Evolutionary conservation across 2,797 vertebrate genomes (phyloP).

Genomic region (Urophycis tenuis): DNA sequence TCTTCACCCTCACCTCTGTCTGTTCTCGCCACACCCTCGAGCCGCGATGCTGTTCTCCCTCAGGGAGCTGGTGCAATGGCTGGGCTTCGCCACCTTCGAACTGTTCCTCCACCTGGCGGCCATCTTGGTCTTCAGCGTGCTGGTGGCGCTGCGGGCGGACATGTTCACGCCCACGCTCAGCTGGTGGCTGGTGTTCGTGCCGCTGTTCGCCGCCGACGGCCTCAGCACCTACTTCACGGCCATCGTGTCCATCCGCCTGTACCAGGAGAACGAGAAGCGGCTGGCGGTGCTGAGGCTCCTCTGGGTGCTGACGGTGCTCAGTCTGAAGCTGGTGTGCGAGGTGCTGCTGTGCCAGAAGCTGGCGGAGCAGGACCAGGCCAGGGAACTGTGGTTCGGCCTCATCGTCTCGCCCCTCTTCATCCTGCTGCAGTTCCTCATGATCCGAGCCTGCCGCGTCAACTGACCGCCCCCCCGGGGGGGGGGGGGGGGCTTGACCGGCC

Average conservation of each 20-base stretch:
- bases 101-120: constrained; percentile 89
- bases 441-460: constrained; percentile 92
- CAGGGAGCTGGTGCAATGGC: constrained; percentile 93
- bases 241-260: constrained; percentile 94
- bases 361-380: constrained; percentile 76
- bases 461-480: constrained; percentile 45
- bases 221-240: constrained; percentile 97
- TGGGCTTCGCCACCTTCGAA: constrained; percentile 96
- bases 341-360: constrained; percentile 97
- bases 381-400: constrained; percentile 89
- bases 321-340: constrained; percentile 97
- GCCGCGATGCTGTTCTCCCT: constrained; percentile 85
- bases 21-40: background rate
- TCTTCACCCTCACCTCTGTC: background rate
- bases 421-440: constrained; percentile 96
- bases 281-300: constrained; percentile 90
- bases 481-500: background rate
- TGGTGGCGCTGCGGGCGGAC: constrained; percentile 83
- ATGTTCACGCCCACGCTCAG: constrained; percentile 66
- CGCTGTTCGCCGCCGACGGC: constrained; percentile 92
- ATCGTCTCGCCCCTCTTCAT: constrained; percentile 94
- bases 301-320: constrained; percentile 96
- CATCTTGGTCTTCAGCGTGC: constrained; percentile 82
- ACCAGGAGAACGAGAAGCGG: constrained; percentile 95
- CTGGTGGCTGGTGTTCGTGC: constrained; percentile 93